A percentile compares a stretch with the other conserved stretches of the same genome.
Conservation (phyloP, 2,797 vertebrate genomes). For the Dryobates pubescens region DNA sequence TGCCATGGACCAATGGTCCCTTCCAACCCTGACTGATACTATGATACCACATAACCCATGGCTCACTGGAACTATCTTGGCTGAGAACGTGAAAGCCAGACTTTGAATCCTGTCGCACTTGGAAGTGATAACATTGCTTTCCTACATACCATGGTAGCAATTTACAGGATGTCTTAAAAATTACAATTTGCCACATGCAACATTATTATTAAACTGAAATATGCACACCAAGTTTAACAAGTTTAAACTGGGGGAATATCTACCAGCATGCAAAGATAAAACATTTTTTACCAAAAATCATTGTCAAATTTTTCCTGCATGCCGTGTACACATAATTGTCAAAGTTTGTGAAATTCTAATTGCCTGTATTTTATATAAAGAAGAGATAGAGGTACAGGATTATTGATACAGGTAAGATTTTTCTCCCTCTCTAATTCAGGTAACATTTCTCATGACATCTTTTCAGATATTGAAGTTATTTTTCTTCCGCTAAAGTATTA, state of each 20-base stretch:
- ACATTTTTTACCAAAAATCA: neutral
- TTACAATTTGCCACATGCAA: neutral
- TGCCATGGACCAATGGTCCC: too few species aligned
- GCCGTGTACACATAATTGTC: neutral
- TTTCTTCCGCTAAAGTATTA: neutral
- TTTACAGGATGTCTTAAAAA: neutral
- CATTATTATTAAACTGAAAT: neutral
- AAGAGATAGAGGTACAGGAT: neutral
- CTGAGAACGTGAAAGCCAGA: neutral
- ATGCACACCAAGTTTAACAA: neutral
- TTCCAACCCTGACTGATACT: too few species aligned
- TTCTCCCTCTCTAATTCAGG: neutral
- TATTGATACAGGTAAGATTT: neutral
- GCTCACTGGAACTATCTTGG: neutral
- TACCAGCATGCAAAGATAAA: neutral
- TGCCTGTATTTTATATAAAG: neutral
- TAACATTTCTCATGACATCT: neutral
- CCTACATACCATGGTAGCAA: neutral
- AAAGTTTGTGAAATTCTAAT: neutral
- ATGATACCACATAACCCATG: neutral
- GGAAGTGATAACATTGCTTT: neutral
- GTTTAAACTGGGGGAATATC: neutral
- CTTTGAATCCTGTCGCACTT: neutral
- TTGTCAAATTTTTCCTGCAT: neutral
- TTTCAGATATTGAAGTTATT: neutral